phyloP scores from a whole-genome alignment of 1,140 invertebrate genomes.

The Triops cancriformis region DNA sequence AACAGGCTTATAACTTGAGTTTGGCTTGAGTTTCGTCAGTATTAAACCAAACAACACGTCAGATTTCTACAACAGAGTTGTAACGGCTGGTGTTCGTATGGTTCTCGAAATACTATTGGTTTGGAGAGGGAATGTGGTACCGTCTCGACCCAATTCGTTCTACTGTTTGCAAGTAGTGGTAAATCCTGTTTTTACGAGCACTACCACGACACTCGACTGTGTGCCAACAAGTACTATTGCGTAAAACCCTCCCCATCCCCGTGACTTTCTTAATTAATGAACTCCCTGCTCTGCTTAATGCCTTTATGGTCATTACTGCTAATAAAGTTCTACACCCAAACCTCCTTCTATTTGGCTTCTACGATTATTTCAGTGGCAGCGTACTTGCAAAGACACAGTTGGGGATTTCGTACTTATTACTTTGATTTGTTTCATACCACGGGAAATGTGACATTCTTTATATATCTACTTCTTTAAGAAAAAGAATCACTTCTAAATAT shows the following conservation, averaged over 20 bases:
- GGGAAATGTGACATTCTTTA: too few species aligned
- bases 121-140: neutral
- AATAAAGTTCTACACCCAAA: neutral
- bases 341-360: neutral
- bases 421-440: neutral
- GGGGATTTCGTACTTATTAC: neutral
- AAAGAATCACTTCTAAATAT: too few species aligned
- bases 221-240: neutral
- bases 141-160: neutral
- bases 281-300: neutral
- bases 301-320: neutral
- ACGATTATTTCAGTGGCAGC: neutral
- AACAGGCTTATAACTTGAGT: too few species aligned
- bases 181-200: neutral
- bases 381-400: neutral
- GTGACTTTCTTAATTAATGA: neutral
- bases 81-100: too few species aligned
- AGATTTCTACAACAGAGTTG: too few species aligned
- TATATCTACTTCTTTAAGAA: too few species aligned
- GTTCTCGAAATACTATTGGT: neutral
- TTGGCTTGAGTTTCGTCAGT: too few species aligned
- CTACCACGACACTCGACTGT: neutral
- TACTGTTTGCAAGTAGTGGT: neutral
- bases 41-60: too few species aligned
- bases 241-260: neutral